Evolutionary conservation across 2,113 vertebrate species (phyloP), one percentile per base, ranked within the genome.

Genomic region (Dipodomys merriami): DNA sequence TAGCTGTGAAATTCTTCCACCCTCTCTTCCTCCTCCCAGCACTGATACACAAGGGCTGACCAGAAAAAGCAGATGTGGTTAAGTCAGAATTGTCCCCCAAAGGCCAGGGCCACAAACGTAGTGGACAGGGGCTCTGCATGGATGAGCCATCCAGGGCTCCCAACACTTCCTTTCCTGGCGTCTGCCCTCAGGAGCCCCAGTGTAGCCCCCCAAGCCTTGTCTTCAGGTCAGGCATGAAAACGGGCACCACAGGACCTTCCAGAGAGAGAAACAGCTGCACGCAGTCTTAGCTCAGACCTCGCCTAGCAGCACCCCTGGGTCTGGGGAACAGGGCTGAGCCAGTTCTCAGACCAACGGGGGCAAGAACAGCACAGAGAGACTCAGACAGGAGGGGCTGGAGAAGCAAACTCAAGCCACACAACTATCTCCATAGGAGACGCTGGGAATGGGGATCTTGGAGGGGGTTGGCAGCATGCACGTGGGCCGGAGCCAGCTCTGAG

Each of bases 1-100:
- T 92, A 73, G 93, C 95, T 94, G 92, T 88, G 46, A 91, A 95
- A 78, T 35, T 95, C 92, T 96, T 94, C 95, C 94, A 93, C 95
- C 62, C 60, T 77, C 96, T 93, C 97, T 97, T 96, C 95, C 92
- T 95, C 79, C 65, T 35, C 46, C 74, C 95, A 87, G 77, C n/a
- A 29, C 73, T 0, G 19, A 85, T 64, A 88, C 83, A 25, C 67
- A 89, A 96, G 96, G 80, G 44, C 74, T 77, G 29, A 35, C 92
- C 93, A 94, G 12, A 60, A 72, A 49, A 76, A 81, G 96, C 96
- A 96, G 96, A 95, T 7, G 9, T 1, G 65, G 95, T 78, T 80
- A 84, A 80, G 94, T 85, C 71, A 62, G 95, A 94, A 60, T 81
- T 87, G 94, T 96, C 88, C 77, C 71, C 64, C 89, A 94, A 90